These are phyloP conservation scores for Ptilonorhynchus violaceus DNA, from an alignment of 2,113 vertebrate genomes.

Conservation along the genomic window DNA sequence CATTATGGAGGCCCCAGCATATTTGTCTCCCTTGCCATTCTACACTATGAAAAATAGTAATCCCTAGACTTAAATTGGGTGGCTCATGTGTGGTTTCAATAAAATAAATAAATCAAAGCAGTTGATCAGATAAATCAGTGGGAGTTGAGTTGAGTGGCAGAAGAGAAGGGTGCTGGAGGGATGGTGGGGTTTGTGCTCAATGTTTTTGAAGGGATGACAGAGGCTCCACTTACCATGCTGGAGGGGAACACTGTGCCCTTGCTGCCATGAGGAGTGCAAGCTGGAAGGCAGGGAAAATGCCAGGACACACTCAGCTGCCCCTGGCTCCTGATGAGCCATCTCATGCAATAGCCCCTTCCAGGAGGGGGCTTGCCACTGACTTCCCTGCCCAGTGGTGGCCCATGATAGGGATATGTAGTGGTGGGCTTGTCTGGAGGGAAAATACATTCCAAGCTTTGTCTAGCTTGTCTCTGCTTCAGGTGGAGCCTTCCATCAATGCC, in stretches of 20 bases:
- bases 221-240: background rate
- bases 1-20: background rate
- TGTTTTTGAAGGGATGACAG: background rate
- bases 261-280: background rate
- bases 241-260: background rate
- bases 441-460: background rate
- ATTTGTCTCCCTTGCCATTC: background rate
- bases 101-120: background rate
- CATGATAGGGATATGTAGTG: background rate
- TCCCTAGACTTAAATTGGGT: background rate
- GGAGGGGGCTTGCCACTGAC: background rate
- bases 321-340: background rate
- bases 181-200: background rate
- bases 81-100: background rate
- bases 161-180: background rate
- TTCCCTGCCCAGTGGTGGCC: background rate
- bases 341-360: background rate
- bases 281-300: background rate
- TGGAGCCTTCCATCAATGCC: background rate
- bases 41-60: background rate
- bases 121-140: background rate
- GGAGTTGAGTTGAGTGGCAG: background rate
- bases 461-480: background rate
- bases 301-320: background rate
- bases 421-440: background rate